Conservation (phyloP, 2,113 vertebrate genomes). For the Vimba vimba region DNA sequence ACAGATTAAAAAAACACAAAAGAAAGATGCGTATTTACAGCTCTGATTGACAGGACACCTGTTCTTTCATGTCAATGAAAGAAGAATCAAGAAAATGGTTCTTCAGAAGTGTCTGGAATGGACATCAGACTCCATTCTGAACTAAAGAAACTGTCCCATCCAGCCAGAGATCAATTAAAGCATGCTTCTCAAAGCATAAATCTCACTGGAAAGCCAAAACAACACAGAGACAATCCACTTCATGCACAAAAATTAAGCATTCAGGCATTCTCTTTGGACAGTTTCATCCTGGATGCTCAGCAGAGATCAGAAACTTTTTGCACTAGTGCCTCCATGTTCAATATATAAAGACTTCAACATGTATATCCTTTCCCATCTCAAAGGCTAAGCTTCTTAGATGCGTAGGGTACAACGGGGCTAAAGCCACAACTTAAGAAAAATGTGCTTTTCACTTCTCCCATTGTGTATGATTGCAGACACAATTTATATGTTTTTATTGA, state of each 20-base stretch:
- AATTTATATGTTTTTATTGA: too few species aligned
- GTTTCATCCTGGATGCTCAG: not conserved
- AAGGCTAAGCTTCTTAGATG: not conserved
- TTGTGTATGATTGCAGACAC: too few species aligned
- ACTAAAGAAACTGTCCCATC: not conserved
- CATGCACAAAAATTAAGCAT: slow-evolving; percentile 17
- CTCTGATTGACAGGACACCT: not conserved
- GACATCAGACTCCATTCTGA: not conserved
- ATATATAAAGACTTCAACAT: not conserved
- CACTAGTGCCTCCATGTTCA: not conserved
- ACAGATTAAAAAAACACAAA: not conserved
- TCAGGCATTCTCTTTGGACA: slow-evolving; percentile 47
- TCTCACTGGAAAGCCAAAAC: not conserved
- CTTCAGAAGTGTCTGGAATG: not conserved
- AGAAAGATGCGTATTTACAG: not conserved
- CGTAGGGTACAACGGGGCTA: not conserved
- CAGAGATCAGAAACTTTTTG: slow-evolving; percentile 29
- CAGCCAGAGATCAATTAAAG: not conserved
- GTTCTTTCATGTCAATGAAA: not conserved
- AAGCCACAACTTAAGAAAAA: too few species aligned
- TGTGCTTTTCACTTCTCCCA: not conserved
- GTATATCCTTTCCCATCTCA: slow-evolving; percentile 2
- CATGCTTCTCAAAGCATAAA: not conserved
- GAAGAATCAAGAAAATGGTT: not conserved
- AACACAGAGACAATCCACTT: not conserved